Base-by-base conservation (phyloP, 2,113 vertebrate genomes). In the Herpetotheres cachinnans region DNA sequence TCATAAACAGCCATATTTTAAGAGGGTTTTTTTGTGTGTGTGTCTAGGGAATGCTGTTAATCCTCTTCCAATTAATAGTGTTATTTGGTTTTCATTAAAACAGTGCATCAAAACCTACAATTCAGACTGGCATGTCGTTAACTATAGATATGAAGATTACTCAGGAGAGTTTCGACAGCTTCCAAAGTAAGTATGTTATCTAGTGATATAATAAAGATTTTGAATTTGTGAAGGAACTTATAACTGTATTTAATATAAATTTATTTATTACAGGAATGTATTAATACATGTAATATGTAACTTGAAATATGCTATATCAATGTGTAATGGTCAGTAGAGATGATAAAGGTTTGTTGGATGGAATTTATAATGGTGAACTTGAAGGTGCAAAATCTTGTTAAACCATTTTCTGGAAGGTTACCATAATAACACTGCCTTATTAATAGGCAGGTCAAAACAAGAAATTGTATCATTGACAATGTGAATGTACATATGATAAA, bases 61-160 rank as follows among this genome's bases (percentile, higher is more conserved):
- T 90, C 17, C 11, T 62, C 22, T 70, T 83, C 27, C 56, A 78
- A 0, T 61, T 82, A 78, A 82, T 74, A 61, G 0, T 90, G 7
- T n/a, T 90, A 30, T 17, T 90, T 96, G 96, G 59, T 96, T 95
- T 94, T 92, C 71, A n/a, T 96, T 91, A 81, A 89, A 88, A 96
- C 96, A 99, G 99, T 99, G 99, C 97, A 99, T 99, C 97, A 99
- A 99, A 98, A 99, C 99, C 47, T 99, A 99, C 95, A 99, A 99
- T 94, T 99, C 99, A 14, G 99, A 99, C 97, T 99, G 99, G 99
- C 99, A 99, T 63, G 98, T 99, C 44, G 99, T 99, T 97, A 99
- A 98, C 94, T 99, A 99, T 96, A 99, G 99, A 98, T 99, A 99
- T 96, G 99, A 99, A 97, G 99, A 99, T 97, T 99, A 99, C 96